Evolutionary conservation across 1,140 invertebrate species (phyloP).

Genomic region (Aradophagus sp.): DNA sequence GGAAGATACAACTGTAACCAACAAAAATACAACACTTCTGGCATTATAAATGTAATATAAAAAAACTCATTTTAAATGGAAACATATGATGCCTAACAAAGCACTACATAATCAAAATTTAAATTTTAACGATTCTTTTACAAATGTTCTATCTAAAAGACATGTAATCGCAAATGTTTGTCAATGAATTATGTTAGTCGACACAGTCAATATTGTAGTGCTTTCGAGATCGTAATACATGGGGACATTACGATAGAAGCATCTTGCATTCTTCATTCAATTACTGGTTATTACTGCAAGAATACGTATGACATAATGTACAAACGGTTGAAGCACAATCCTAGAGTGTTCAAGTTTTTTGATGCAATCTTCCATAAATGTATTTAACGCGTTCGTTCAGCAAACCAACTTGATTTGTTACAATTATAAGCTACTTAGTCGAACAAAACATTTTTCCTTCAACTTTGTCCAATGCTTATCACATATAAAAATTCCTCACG

Average conservation of each 20-base stretch:
- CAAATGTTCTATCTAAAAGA: too few species aligned
- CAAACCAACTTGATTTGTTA: conserved; percentile 35
- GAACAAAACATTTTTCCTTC: too few species aligned
- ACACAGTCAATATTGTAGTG: conserved; percentile 2
- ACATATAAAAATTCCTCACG: too few species aligned
- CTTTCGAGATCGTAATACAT: conserved; percentile 14
- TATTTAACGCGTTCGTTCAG: conserved; percentile 37
- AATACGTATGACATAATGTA: conserved; percentile 41
- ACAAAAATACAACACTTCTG: too few species aligned
- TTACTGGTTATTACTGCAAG: conserved; percentile 37
- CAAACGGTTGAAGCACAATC: conserved; percentile 28
- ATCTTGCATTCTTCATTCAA: conserved; percentile 42
- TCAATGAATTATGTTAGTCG: conserved; percentile 8
- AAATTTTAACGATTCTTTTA: too few species aligned
- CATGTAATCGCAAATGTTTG: background rate
- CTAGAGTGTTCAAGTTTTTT: conserved; percentile 33
- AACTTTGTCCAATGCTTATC: too few species aligned
- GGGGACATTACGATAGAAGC: conserved; percentile 11
- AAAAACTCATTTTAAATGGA: too few species aligned
- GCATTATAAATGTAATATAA: too few species aligned
- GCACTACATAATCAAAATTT: too few species aligned
- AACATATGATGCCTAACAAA: background rate
- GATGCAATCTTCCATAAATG: conserved; percentile 43
- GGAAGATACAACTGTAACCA: too few species aligned
- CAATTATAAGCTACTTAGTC: too few species aligned